Evolutionary conservation across 2,113 vertebrate genomes (phyloP).

Genomic region (Neofelis nebulosa): DNA sequence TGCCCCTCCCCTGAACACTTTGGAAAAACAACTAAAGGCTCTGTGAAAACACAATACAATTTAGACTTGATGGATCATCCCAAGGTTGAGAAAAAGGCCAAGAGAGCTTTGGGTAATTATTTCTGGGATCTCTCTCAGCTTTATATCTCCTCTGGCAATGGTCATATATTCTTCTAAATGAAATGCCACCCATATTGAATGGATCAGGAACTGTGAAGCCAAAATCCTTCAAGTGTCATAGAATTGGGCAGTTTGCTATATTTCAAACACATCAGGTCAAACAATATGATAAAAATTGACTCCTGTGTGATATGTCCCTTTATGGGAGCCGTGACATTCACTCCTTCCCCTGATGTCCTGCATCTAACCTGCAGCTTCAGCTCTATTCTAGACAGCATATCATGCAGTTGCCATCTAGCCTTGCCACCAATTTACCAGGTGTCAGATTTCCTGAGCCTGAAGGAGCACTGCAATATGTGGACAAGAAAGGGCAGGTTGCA

Average conservation of each 20-base stretch:
- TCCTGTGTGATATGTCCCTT: slow-evolving; percentile 53
- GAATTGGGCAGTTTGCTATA: slow-evolving; percentile 59
- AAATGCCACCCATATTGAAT: slow-evolving; percentile 69
- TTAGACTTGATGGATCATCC: slow-evolving; percentile 25
- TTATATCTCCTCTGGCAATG: slow-evolving; percentile 56
- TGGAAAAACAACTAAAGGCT: neutral
- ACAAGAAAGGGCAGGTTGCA: neutral
- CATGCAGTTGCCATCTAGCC: neutral
- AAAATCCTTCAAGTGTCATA: slow-evolving; percentile 64
- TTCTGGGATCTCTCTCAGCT: neutral
- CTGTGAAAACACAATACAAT: slow-evolving; percentile 28
- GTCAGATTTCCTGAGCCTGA: slow-evolving; percentile 9
- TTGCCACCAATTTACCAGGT: slow-evolving; percentile 33
- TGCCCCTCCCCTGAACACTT: neutral
- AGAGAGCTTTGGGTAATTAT: slow-evolving; percentile 54
- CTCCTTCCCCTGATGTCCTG: slow-evolving; percentile 50
- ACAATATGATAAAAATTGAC: slow-evolving; percentile 70
- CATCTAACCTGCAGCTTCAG: slow-evolving; percentile 12
- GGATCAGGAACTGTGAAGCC: slow-evolving; percentile 53
- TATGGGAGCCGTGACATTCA: slow-evolving; percentile 52
- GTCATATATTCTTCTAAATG: slow-evolving; percentile 68
- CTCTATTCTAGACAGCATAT: slow-evolving; percentile 30
- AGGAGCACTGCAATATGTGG: neutral
- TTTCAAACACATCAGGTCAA: slow-evolving; percentile 70
- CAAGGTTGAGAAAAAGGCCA: slow-evolving; percentile 55